phyloP scores from a whole-genome alignment of 2,888 invertebrate genomes.

The Dorcus hopei region DNA sequence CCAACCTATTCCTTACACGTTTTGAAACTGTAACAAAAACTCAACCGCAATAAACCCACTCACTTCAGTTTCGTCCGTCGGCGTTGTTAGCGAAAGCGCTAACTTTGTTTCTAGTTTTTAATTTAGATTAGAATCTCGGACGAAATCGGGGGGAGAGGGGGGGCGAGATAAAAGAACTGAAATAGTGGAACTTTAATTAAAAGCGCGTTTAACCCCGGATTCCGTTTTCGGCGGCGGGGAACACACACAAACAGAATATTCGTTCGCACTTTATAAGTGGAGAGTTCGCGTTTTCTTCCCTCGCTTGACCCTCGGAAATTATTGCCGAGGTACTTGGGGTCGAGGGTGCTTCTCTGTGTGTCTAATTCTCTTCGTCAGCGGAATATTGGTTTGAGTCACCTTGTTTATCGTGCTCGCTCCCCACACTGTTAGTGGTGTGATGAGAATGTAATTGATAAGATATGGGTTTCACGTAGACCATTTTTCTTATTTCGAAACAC shows the following conservation, averaged over 20 bases:
- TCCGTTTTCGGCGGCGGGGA: too few species aligned
- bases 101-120: conserved; percentile 7
- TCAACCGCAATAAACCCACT: too few species aligned
- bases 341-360: conserved; percentile 13
- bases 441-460: conserved; percentile 15
- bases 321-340: conserved; percentile 12
- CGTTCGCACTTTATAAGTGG: not conserved
- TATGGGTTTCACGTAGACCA: too few species aligned
- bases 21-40: too few species aligned
- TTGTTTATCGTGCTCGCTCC: conserved; percentile 5
- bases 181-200: too few species aligned
- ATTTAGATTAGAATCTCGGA: conserved; percentile 1
- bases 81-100: too few species aligned
- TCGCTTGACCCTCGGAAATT: conserved; percentile 9
- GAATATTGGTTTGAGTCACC: conserved; percentile 15
- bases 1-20: too few species aligned
- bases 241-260: too few species aligned
- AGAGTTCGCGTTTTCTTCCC: conserved; percentile 4
- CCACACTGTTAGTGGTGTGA: conserved; percentile 9
- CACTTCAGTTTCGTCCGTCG: too few species aligned
- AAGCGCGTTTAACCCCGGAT: too few species aligned
- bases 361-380: conserved; percentile 12
- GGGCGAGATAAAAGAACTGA: not conserved
- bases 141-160: not conserved
- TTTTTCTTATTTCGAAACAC: too few species aligned